Conservation (phyloP, 1,140 invertebrate species). For the Ericerus pela region DNA sequence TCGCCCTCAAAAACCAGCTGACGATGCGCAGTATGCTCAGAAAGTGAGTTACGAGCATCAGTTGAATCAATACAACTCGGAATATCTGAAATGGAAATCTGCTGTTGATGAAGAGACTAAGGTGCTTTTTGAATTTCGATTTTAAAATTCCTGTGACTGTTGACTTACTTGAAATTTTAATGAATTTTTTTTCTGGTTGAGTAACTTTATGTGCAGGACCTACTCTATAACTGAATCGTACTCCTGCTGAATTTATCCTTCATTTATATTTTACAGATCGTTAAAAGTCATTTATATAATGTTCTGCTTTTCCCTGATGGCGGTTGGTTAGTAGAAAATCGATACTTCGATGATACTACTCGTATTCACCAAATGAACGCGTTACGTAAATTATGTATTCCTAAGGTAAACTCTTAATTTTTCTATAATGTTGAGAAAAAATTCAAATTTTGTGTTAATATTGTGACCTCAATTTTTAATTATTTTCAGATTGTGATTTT, state of each 20-base stretch:
- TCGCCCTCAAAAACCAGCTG: slow-evolving; percentile 35
- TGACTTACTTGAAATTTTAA: no score
- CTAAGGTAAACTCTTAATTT: slow-evolving; percentile 39
- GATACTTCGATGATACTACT: slow-evolving; percentile 28
- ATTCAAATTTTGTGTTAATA: not conserved
- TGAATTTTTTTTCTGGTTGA: no score
- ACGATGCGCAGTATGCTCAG: slow-evolving; percentile 63
- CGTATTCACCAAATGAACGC: slow-evolving; percentile 48
- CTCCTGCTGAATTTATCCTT: no score
- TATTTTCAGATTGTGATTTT: slow-evolving; percentile 48
- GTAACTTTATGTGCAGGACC: no score
- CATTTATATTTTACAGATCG: slow-evolving; percentile 36
- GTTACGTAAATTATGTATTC: slow-evolving; percentile 65
- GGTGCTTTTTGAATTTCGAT: slow-evolving; percentile 27
- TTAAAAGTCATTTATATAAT: slow-evolving; percentile 69
- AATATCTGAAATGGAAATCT: slow-evolving; percentile 61
- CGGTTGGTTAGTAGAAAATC: slow-evolving; percentile 70
- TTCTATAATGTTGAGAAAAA: slow-evolving; percentile 22
- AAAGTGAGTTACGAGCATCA: slow-evolving; percentile 74
- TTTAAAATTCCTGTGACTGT: no score
- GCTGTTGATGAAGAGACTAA: slow-evolving; percentile 45
- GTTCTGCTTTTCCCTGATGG: slow-evolving; percentile 75
- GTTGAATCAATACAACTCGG: slow-evolving; percentile 55
- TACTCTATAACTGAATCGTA: no score
- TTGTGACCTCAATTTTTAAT: not conserved